Conservation (phyloP, 1,140 invertebrate genomes). For the Drosophila busckii region DNA sequence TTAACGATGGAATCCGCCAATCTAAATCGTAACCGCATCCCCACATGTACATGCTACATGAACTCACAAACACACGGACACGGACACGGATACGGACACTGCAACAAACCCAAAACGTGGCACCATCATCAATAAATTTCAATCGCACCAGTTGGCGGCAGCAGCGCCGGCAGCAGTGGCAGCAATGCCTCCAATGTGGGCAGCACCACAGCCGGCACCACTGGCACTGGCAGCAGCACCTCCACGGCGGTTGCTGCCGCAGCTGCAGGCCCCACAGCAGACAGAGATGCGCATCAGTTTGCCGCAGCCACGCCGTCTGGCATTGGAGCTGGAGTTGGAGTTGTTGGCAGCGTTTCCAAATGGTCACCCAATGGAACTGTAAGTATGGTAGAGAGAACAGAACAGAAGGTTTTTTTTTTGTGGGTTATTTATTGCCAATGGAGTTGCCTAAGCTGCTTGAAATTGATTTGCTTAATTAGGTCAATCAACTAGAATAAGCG, state of each 20-base stretch:
- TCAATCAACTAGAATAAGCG: background rate
- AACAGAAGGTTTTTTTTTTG: background rate
- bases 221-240: constrained; percentile 57
- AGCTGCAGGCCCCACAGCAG: constrained; percentile 3
- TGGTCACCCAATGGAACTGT: constrained; percentile 77
- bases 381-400: constrained; percentile 38
- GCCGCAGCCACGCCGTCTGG: constrained; percentile 16
- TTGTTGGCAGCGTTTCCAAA: constrained; percentile 60
- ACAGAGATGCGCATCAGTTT: constrained; percentile 27
- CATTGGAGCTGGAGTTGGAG: constrained; percentile 22
- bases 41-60: constrained; percentile 17
- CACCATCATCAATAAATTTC: constrained; percentile 68
- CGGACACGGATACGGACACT: constrained; percentile 4
- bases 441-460: too few species aligned
- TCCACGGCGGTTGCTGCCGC: constrained; percentile 51
- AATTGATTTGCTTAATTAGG: too few species aligned
- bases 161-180: constrained; percentile 65
- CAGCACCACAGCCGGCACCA: constrained; percentile 54
- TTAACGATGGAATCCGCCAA: constrained; percentile 61
- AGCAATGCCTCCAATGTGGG: constrained; percentile 68
- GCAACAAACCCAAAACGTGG: constrained; percentile 12
- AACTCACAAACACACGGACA: background rate
- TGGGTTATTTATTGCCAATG: too few species aligned
- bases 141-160: constrained; percentile 71
- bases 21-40: constrained; percentile 55